These are phyloP conservation scores for Heloderma charlesbogerti DNA, from an alignment of 2,113 vertebrate genomes.

Conservation along the genomic window DNA sequence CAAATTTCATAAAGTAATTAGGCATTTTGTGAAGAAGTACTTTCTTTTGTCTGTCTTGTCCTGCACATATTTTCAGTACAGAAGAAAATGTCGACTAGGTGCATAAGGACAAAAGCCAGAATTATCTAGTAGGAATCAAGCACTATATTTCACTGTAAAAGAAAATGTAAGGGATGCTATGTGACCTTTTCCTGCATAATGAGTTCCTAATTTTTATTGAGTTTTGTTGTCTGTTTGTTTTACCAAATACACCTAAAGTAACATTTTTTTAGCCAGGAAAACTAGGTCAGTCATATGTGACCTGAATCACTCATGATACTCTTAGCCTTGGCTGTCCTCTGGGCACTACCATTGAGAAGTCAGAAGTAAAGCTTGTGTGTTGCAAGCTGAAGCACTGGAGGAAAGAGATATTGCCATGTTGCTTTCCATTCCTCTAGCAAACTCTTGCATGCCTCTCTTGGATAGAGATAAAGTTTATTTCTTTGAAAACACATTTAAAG, in stretches of 20 bases:
- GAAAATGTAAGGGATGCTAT: conserved; percentile 56
- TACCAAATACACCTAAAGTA: conserved; percentile 60
- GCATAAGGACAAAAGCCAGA: not conserved
- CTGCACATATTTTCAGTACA: not conserved
- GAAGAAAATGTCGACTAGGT: not conserved
- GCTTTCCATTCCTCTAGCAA: not conserved
- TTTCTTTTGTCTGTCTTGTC: not conserved
- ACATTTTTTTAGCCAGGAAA: conserved; percentile 67
- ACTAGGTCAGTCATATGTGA: conserved; percentile 59
- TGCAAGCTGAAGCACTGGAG: not conserved
- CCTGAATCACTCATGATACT: conserved; percentile 66
- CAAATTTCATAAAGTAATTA: not conserved
- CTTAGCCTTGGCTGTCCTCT: conserved; percentile 40
- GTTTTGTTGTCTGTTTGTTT: conserved; percentile 39
- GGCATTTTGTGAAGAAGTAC: not conserved
- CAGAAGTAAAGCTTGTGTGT: conserved; percentile 46
- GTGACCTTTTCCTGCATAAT: conserved; percentile 38
- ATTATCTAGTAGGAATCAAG: conserved; percentile 26
- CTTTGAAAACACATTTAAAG: not conserved
- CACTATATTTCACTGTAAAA: conserved; percentile 48
- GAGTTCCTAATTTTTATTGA: conserved; percentile 30
- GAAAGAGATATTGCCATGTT: not conserved
- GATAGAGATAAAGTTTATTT: not conserved
- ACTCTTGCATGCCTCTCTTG: not conserved
- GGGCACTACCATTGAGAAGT: conserved; percentile 49